Base-by-base conservation (phyloP, 2,888 invertebrate species). In the Lochmaea capreae region DNA sequence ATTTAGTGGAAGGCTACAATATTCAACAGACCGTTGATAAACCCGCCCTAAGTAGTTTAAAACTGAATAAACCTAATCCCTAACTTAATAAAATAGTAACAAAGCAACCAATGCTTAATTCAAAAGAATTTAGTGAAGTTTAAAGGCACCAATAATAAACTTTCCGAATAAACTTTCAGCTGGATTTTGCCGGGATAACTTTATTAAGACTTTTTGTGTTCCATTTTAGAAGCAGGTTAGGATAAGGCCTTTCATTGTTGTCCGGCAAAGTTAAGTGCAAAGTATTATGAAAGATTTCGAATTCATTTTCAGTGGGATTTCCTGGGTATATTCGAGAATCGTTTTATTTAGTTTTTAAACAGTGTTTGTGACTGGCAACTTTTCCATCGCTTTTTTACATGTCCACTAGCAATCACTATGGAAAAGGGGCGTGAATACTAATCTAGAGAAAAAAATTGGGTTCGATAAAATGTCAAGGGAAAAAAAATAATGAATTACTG, bases 231-330 rank as follows among this genome's bases (percentile, higher is more conserved):
- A 68, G 11, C 63, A 63, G 63, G 62, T 58, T 62, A n/a, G 63
- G 42, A 54, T 70, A 70, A 70, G 70, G 63, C 63, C 63, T 54
- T 70, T 57, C 70, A 70, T 70, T 70, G 63, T 70, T 70, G 70
- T 70, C 70, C 70, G 9, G 70, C 14, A 63, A 70, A 70, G 70
- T 70, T 70, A 70, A 70, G 70, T 63, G 70, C 70, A 63, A 63
- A 70, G 70, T 70, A 70, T 70, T 63, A 54, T 70, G 70, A 63
- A 69, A 69, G 62, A 70, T 70, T 70, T 22, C 16, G 63, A 70
- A 70, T 63, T 63, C 63, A 57, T 62, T 67, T 67, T 67, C 67
- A 67, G 33, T 57, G 58, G 26, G 59, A 59, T 12, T 43, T 33
- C 33, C 5, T 33, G 33, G 33, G 33, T 6, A 9, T 39, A 46